Conservation (phyloP, 2,797 vertebrate species). For the Furcifer pardalis region DNA sequence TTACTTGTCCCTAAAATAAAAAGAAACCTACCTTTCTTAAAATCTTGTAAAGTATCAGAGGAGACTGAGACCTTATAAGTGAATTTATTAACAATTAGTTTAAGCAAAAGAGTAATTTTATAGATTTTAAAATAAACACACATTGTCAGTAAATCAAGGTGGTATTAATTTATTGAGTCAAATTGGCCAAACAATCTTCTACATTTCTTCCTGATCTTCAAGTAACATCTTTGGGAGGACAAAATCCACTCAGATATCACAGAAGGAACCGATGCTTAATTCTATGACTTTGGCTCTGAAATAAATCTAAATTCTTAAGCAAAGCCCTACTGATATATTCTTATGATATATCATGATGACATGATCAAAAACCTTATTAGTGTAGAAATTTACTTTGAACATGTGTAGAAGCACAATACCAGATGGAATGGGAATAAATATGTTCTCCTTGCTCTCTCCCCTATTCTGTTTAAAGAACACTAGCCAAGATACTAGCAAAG, state of each 20-base stretch:
- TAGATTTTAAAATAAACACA: constrained; percentile 54
- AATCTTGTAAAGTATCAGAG: constrained; percentile 74
- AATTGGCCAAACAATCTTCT: constrained; percentile 13
- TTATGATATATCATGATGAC: no score
- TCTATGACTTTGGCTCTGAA: no score
- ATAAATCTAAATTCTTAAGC: no score
- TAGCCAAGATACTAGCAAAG: not conserved
- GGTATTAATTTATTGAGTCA: constrained; percentile 35
- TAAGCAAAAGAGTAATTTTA: constrained; percentile 63
- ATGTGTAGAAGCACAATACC: not conserved
- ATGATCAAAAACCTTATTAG: no score
- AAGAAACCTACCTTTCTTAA: constrained; percentile 75
- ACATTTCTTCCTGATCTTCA: not conserved
- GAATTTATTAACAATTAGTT: constrained; percentile 78
- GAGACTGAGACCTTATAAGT: constrained; percentile 76
- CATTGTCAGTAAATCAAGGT: constrained; percentile 38
- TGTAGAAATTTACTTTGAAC: not conserved
- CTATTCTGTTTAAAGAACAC: no score
- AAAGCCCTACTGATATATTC: no score
- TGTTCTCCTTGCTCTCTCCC: not conserved
- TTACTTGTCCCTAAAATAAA: constrained; percentile 69
- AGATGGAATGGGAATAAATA: not conserved
- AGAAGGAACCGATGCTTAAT: not conserved
- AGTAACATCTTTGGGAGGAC: not conserved
- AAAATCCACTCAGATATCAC: not conserved